phyloP scores from a whole-genome alignment of 2,888 invertebrate genomes.

The Allygus modestus region DNA sequence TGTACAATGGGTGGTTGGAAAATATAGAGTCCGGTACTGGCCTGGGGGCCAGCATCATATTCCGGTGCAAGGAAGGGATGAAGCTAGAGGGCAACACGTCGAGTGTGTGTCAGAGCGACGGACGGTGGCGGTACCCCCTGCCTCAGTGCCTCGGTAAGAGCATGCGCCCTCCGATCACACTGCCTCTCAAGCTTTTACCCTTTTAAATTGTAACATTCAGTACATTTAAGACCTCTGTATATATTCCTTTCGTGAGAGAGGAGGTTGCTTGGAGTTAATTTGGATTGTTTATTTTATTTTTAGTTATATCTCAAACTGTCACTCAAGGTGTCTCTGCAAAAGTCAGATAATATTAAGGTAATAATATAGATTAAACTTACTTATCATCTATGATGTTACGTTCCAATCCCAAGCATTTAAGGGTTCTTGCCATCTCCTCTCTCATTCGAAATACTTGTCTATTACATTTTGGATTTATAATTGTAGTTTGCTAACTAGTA shows the following conservation, averaged over 20 bases:
- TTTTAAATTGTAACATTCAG: too few relatives aligned
- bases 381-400: too few relatives aligned
- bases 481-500: too few relatives aligned
- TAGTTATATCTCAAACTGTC: too few relatives aligned
- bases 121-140: slow-evolving; percentile 95
- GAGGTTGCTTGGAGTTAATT: background rate
- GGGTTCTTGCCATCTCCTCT: too few relatives aligned
- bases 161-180: slow-evolving; percentile 7
- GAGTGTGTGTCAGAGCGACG: slow-evolving; percentile 95
- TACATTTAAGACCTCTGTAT: background rate
- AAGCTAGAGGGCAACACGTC: slow-evolving; percentile 92
- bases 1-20: slow-evolving; percentile 98
- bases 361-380: too few relatives aligned
- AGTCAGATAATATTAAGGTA: too few relatives aligned
- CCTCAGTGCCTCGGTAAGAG: slow-evolving; percentile 91
- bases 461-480: too few relatives aligned
- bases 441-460: too few relatives aligned
- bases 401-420: too few relatives aligned
- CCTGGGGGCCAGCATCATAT: slow-evolving; percentile 94
- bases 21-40: slow-evolving; percentile 94
- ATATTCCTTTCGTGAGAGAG: background rate
- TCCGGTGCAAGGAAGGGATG: slow-evolving; percentile 95
- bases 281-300: too few relatives aligned
- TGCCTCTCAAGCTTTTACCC: background rate
- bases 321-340: too few relatives aligned